Base-by-base conservation (phyloP, 2,888 invertebrate species). In the Parapristionchus giblindavisi region DNA sequence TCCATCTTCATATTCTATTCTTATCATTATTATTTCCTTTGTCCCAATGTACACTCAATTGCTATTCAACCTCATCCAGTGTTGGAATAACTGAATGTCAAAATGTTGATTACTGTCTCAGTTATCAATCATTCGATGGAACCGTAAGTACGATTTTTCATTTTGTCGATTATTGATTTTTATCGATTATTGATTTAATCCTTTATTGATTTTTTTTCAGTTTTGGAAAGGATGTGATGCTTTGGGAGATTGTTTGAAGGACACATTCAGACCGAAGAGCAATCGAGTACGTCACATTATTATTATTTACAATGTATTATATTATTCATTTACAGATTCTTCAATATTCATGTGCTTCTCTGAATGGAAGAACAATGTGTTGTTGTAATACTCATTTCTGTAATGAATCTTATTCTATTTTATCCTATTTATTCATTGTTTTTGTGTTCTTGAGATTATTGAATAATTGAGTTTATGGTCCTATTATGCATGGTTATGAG, bases 51-150 rank as follows among this genome's bases (percentile, higher is more conserved):
- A n/a, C n/a, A n/a, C n/a, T n/a, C n/a, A 14, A 17, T 8, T 8
- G 43, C 8, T 14, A 43, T 43, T 17, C 8, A 43, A 43, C 43
- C 8, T 43, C 43, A 14, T 43, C 43, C 43, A 8, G 43, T 43
- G 8, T 27, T 43, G 63, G 63, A 21, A 40, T 40, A 1, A 29
- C 48, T 2, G 43, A 65, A 43, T 65, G 63, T 21, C 24, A 43
- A 21, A 65, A 65, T 29, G 29, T 65, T 29, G 63, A 65, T 4
- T 65, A 36, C 63, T 65, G 63, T n/a, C 43, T 65, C 43, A 65
- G 63, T 29, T 65, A 65, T 29, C 24, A 11, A 17, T 65, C 63
- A 3, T 65, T 43, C 36, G 63, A 65, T 24, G 63, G 63, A 43
- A 43, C 63, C 3, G 63, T 65, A 6, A 43, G 63, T 27, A n/a